Evolutionary conservation across 2,888 invertebrate genomes (phyloP), one percentile per base, ranked within the genome.

Genomic region (Aplocera efformata): DNA sequence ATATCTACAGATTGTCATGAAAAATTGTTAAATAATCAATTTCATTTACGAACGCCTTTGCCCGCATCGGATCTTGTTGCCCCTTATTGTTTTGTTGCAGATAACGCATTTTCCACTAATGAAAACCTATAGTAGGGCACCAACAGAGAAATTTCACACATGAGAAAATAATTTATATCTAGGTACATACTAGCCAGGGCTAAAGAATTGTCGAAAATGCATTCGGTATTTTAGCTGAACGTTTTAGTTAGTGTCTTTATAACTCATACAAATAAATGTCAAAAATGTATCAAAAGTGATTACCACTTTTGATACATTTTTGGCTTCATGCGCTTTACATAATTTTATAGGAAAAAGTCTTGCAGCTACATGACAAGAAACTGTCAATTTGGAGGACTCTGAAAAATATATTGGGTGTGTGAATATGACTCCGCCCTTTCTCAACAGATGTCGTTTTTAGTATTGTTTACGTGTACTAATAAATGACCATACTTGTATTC

Each of bases 241-340:
- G 41, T 9, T 41, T 46, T 20, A 41, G 39, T n/a, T n/a, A 13
- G 35, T 42, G 32, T 32, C 38, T 8, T 42, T 40, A 36, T 39
- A 36, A 40, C 40, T 34, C n/a, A 44, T 44, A 1, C 1, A 7
- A 35, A 38, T 48, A 0, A 41, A 44, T 44, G 38, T 44, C n/a
- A 7, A 41, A 25, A 43, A 40, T 35, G 32, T 40, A 34, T 33
- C 32, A 9, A 43, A 10, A 42, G 10, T 42, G 1, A 31, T 48
- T 37, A 40, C n/a, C n/a, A n/a, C n/a, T n/a, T n/a, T n/a, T n/a
- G n/a, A n/a, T n/a, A n/a, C n/a, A n/a, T n/a, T n/a, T n/a, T n/a
- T 48, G 48, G 48, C 48, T 43, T 41, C 38, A 34, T 44, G 48
- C n/a, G 10, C 20, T 7, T 22, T 48, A 7, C 48, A 48, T 35